Evolutionary conservation across 2,797 vertebrate species (phyloP).

Genomic region (Anguilla anguilla): DNA sequence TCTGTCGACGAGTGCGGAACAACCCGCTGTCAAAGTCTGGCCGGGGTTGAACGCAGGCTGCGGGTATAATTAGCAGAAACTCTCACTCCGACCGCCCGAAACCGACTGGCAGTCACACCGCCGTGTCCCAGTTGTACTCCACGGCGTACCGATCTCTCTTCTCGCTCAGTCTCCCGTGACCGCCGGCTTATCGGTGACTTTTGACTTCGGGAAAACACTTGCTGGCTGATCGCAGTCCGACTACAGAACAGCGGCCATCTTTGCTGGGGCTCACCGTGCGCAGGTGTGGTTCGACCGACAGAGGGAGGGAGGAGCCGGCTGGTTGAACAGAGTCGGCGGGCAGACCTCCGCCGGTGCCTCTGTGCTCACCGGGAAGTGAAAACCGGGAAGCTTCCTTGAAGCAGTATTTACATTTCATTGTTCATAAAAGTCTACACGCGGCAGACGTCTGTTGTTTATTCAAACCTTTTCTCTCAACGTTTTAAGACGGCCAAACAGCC

Average conservation of each 20-base stretch:
- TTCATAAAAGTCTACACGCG: neutral
- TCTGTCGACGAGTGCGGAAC: slow-evolving; percentile 9
- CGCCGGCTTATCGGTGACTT: slow-evolving; percentile 14
- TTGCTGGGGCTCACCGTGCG: slow-evolving; percentile 49
- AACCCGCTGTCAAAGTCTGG: slow-evolving; percentile 39
- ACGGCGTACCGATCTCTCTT: neutral
- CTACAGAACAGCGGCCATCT: slow-evolving; percentile 68
- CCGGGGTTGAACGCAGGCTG: neutral
- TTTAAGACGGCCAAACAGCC: neutral
- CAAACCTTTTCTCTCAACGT: neutral
- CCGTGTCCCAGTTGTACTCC: neutral
- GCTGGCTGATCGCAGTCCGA: slow-evolving; percentile 9
- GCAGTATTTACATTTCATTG: neutral
- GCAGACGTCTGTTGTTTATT: neutral
- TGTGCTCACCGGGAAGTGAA: neutral
- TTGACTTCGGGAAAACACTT: slow-evolving; percentile 35
- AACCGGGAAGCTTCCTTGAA: neutral
- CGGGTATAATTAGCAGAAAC: neutral
- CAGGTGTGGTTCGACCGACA: slow-evolving; percentile 50
- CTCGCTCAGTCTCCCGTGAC: neutral
- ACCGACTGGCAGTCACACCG: too few species aligned
- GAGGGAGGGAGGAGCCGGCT: slow-evolving; percentile 50
- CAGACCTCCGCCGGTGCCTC: neutral
- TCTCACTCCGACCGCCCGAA: neutral
- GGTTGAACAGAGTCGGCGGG: neutral